Percentiles rank a stretch among this genome's conserved stretches.
These are phyloP conservation scores for Fulica atra DNA, from an alignment of 2,113 vertebrate genomes.

Conservation along the genomic window DNA sequence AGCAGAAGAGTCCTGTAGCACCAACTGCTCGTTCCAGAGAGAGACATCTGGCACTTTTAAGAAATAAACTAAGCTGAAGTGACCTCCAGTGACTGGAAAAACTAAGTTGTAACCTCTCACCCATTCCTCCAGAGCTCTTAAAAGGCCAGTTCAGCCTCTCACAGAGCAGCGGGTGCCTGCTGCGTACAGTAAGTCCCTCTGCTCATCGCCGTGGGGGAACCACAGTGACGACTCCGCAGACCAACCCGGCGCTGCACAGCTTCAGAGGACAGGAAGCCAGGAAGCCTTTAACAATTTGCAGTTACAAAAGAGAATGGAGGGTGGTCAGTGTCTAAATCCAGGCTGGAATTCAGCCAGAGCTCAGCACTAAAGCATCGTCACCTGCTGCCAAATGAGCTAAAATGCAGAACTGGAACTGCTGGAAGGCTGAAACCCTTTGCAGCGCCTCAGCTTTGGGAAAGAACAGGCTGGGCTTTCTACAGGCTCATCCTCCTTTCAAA, in stretches of 20 bases:
- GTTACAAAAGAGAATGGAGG: neutral
- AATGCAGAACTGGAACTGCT: neutral
- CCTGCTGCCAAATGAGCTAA: conserved; percentile 19
- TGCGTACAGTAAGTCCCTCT: neutral
- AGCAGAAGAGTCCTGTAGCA: neutral
- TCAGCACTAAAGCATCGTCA: neutral
- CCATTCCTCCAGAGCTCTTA: neutral
- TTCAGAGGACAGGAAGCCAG: neutral
- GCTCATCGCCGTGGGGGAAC: neutral
- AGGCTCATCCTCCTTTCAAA: neutral
- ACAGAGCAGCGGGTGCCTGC: neutral
- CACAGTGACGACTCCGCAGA: neutral
- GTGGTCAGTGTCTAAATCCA: neutral
- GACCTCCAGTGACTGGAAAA: neutral
- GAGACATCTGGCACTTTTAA: neutral
- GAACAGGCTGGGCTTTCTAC: neutral
- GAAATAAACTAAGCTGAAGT: neutral
- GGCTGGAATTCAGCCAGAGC: conserved; percentile 16
- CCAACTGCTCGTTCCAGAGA: neutral
- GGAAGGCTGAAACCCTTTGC: neutral
- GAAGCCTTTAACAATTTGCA: conserved; percentile 1
- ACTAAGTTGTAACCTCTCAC: neutral
- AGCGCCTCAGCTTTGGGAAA: neutral
- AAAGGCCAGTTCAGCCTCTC: neutral
- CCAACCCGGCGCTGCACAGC: neutral